Conservation (phyloP, 2,113 vertebrate genomes). For the Salminus brasiliensis region DNA sequence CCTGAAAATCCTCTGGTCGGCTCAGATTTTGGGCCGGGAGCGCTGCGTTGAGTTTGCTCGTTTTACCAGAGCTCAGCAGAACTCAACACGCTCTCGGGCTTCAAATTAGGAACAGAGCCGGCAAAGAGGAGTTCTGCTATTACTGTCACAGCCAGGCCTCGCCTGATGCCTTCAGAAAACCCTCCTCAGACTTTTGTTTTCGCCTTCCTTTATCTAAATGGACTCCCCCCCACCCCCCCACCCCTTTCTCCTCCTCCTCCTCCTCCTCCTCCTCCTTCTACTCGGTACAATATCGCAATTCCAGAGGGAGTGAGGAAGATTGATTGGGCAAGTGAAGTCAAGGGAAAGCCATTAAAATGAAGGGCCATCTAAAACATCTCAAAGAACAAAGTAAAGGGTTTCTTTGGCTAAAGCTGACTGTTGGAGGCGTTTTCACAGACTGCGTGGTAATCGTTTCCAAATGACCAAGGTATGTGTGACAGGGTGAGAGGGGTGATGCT, state of each 20-base stretch:
- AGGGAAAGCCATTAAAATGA: conserved; percentile 35
- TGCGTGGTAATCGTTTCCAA: conserved; percentile 51
- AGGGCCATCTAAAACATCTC: conserved; percentile 41
- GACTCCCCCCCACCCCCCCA: background rate
- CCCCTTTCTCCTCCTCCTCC: background rate
- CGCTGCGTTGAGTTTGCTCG: conserved; percentile 3
- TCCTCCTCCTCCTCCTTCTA: background rate
- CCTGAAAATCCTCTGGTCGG: conserved; percentile 2
- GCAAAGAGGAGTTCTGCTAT: conserved; percentile 24
- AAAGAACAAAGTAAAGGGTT: conserved; percentile 33
- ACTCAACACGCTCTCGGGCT: background rate
- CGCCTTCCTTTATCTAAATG: conserved; percentile 26
- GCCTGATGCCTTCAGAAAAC: conserved; percentile 2
- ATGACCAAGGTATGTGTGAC: conserved; percentile 45
- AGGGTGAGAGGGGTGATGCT: conserved; percentile 18
- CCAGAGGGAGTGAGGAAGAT: conserved; percentile 34
- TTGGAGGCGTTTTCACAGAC: conserved; percentile 32
- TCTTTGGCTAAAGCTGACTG: conserved; percentile 38
- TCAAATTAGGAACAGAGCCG: conserved; percentile 32
- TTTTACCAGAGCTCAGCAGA: conserved; percentile 26
- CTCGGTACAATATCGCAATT: conserved; percentile 33
- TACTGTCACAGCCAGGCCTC: background rate
- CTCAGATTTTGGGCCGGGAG: conserved; percentile 1
- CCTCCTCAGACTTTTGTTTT: conserved; percentile 29
- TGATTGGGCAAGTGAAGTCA: conserved; percentile 44